Percentiles rank a stretch among this genome's conserved stretches.
These are phyloP conservation scores for Zaprionus nigranus DNA, from an alignment of 1,140 invertebrate genomes.

Conservation along the genomic window DNA sequence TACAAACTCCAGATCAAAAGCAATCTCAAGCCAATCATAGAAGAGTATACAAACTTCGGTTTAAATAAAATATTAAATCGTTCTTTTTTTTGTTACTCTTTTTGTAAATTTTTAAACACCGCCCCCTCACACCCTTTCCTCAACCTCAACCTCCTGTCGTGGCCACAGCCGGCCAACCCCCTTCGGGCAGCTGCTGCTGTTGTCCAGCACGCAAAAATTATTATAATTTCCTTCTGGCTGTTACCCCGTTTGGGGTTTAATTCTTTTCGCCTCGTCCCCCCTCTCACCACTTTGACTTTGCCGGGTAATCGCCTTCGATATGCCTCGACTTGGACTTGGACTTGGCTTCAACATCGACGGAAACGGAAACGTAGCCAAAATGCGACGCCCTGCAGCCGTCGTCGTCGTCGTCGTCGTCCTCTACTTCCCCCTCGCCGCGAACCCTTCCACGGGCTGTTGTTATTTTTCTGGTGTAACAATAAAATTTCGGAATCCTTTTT, in stretches of 20 bases:
- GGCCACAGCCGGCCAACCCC: not conserved
- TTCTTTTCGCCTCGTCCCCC: not conserved
- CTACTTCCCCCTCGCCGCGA: not conserved
- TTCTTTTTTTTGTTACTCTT: conserved; percentile 8
- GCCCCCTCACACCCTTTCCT: not conserved
- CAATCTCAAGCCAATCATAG: not conserved
- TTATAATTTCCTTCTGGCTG: conserved; percentile 68
- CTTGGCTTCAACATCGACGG: conserved; percentile 57
- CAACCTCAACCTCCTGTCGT: not conserved
- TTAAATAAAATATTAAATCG: not conserved
- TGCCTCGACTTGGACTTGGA: conserved; percentile 23
- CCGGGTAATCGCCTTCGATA: conserved; percentile 32
- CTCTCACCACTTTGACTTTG: conserved; percentile 23
- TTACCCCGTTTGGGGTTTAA: conserved; percentile 20
- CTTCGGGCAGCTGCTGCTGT: conserved; percentile 33
- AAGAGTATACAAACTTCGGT: not conserved
- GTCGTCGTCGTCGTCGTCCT: conserved; percentile 5
- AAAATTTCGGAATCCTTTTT: conserved; percentile 61
- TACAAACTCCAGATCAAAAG: not conserved
- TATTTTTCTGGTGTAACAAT: conserved; percentile 82
- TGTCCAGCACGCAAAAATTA: conserved; percentile 69
- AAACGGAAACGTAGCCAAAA: conserved; percentile 81
- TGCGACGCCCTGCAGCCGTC: conserved; percentile 72
- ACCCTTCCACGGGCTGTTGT: conserved; percentile 56
- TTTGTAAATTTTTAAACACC: conserved; percentile 54